These are phyloP conservation scores for Bilobella aurantiaca DNA, from an alignment of 1,140 invertebrate species.

Conservation along the genomic window DNA sequence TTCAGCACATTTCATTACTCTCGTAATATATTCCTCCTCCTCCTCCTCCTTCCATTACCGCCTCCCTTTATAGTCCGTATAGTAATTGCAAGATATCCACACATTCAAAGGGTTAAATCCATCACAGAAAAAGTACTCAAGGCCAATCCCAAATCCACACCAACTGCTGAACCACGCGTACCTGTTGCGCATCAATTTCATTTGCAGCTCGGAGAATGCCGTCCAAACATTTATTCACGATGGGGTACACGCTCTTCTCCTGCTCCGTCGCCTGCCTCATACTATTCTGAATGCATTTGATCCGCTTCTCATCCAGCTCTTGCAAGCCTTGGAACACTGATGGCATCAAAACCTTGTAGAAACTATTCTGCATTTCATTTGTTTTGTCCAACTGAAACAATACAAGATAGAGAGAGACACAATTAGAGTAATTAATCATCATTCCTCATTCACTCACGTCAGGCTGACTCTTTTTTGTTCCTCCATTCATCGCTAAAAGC, in stretches of 20 bases:
- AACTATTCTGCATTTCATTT: conserved; percentile 68
- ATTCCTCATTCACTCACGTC: too few relatives aligned
- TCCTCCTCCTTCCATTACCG: too few relatives aligned
- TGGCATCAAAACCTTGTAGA: conserved; percentile 68
- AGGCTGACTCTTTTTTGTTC: too few relatives aligned
- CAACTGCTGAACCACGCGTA: too few relatives aligned
- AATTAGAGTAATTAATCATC: background rate
- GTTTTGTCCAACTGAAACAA: conserved; percentile 64
- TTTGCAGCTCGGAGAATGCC: conserved; percentile 84
- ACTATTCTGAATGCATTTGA: conserved; percentile 81
- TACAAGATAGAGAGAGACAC: background rate
- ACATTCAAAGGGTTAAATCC: conserved; percentile 62
- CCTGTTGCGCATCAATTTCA: conserved; percentile 80
- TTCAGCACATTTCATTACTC: too few relatives aligned
- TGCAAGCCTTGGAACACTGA: conserved; percentile 67
- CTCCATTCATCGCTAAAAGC: too few relatives aligned
- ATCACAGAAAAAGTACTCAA: too few relatives aligned
- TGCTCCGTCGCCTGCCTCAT: conserved; percentile 79
- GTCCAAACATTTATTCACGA: conserved; percentile 89
- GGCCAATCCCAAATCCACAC: too few relatives aligned
- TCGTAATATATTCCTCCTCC: too few relatives aligned
- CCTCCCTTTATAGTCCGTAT: too few relatives aligned
- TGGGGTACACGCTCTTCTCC: conserved; percentile 85
- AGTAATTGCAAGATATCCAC: background rate
- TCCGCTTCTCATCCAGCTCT: conserved; percentile 88